phyloP scores from a whole-genome alignment of 2,113 vertebrate species.

The Anolis sagrei region DNA sequence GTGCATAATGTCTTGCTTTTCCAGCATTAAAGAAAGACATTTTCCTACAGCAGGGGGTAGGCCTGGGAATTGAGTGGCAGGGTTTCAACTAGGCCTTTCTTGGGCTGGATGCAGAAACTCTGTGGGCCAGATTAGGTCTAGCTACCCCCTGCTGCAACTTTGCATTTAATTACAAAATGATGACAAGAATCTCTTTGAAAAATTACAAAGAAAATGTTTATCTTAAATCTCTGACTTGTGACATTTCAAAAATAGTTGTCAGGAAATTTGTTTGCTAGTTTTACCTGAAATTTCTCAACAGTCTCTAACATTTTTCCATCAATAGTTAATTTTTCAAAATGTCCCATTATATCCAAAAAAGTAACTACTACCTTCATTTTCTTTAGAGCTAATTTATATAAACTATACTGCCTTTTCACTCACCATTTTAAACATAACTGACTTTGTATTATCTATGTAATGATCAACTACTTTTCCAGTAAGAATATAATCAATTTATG shows the following conservation, averaged over 20 bases:
- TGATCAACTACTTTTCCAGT: slow-evolving; percentile 48
- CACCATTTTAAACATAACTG: neutral
- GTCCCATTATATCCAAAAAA: slow-evolving; percentile 19
- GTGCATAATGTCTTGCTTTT: neutral
- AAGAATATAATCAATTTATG: slow-evolving; percentile 12
- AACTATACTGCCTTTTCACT: neutral
- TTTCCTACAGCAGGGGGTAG: too few species aligned
- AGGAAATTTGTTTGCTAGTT: slow-evolving; percentile 49
- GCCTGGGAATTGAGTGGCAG: neutral
- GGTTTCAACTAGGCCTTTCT: neutral
- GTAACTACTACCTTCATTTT: neutral
- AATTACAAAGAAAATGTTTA: slow-evolving; percentile 48
- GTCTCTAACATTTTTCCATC: neutral
- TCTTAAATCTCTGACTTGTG: slow-evolving; percentile 60
- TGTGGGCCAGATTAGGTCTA: neutral
- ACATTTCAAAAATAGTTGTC: slow-evolving; percentile 66
- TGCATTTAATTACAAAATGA: neutral
- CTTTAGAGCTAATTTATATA: slow-evolving; percentile 20
- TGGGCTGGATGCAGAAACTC: neutral
- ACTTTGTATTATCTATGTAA: slow-evolving; percentile 22
- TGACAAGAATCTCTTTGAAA: slow-evolving; percentile 5
- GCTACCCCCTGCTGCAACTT: neutral
- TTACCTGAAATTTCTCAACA: slow-evolving; percentile 32
- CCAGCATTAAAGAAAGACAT: too few species aligned
- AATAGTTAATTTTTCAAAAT: slow-evolving; percentile 28